These are phyloP conservation scores for Ciconia nigra DNA, from an alignment of 2,797 vertebrate species.

Conservation along the genomic window DNA sequence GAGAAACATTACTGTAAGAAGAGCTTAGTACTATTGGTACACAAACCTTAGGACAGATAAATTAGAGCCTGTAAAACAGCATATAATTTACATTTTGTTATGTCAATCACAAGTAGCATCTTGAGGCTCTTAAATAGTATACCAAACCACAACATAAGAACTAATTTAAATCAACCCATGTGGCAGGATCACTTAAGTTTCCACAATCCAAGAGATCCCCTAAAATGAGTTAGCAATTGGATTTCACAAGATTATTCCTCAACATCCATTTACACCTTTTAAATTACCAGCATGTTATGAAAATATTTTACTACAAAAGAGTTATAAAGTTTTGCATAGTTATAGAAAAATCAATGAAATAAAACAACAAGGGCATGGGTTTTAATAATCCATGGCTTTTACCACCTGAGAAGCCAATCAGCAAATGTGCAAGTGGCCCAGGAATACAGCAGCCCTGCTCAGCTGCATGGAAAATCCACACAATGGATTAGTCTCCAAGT, in stretches of 20 bases:
- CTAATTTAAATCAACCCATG: slow-evolving; percentile 30
- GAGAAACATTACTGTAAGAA: slow-evolving; percentile 25
- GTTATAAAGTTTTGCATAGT: not conserved
- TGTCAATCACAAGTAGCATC: slow-evolving; percentile 58
- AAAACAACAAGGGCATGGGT: not conserved
- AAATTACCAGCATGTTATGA: not conserved
- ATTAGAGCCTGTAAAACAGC: slow-evolving; percentile 61
- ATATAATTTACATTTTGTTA: slow-evolving; percentile 64
- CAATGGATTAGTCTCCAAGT: not conserved
- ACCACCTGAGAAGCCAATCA: not conserved
- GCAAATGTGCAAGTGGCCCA: not conserved
- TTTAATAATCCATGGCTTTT: not conserved
- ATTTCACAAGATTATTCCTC: not conserved
- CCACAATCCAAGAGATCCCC: not conserved
- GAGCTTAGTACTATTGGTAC: slow-evolving; percentile 17
- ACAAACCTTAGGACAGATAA: slow-evolving; percentile 64
- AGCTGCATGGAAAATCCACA: not conserved
- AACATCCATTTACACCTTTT: not conserved
- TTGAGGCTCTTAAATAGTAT: slow-evolving; percentile 28
- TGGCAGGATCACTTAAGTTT: not conserved
- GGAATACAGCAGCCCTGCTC: not conserved
- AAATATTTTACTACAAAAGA: not conserved
- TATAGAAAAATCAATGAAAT: not conserved
- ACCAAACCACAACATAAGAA: slow-evolving; percentile 32
- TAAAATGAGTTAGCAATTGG: not conserved